Evolutionary conservation across 2,888 invertebrate species (phyloP), one percentile per base, ranked within the genome.

Genomic region (Limenitis camilla): DNA sequence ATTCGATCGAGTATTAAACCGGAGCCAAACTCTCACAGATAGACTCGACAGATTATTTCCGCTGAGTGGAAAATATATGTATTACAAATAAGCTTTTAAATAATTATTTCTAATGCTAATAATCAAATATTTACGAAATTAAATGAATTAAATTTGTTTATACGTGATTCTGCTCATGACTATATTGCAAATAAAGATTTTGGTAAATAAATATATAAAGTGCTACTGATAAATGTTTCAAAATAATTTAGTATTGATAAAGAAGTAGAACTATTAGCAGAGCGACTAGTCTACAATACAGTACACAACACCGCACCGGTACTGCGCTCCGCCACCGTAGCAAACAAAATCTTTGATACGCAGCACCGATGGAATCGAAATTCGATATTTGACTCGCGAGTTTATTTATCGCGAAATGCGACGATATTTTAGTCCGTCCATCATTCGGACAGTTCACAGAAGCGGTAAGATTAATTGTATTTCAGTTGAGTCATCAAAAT

Each of bases 401-500:
- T 84, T 85, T 80, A 86, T 84, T 81, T 81, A 83, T 86, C 85
- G 86, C 86, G 74, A 86, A 86, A 86, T 78, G 77, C 83, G 85
- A 84, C 82, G 79, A 81, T 85, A 85, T 85, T 86, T 84, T 78
- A 76, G 85, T 79, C 82, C 85, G 84, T 84, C 83, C 81, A 78
- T 85, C 86, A 84, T 71, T 81, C 70, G 70, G 85, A 87, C 86
- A 87, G 86, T 86, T 87, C 86, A 85, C 81, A 82, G 86, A 85
- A 86, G 74, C 78, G 74, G 78, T 79, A 82, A 87, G 86, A 87
- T 87, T 87, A 85, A 87, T 87, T 87, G 87, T 87, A 85, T 86
- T 85, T 82, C 84, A 76, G 79, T 85, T 86, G 87, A 87, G 81
- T 86, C 86, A 87, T 86, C 87, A 86, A 86, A 86, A 87, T 87